Base-by-base conservation (phyloP, 2,888 invertebrate species). In the Eucriotettix oculatus region DNA sequence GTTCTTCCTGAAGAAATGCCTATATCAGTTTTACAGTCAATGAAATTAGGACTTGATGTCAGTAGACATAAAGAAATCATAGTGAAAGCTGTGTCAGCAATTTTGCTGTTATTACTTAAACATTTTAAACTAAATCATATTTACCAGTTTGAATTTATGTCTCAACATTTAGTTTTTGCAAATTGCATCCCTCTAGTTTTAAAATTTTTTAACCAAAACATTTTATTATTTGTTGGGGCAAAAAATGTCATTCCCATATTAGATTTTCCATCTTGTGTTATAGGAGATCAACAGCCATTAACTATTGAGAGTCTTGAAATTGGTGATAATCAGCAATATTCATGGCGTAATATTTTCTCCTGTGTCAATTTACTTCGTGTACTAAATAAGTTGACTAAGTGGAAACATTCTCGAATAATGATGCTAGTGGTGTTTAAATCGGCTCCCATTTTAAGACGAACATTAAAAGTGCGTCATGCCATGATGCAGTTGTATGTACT, bases 341-440 rank as follows among this genome's bases (percentile, higher is more conserved):
- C 96, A 55, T 99, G 98, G 99, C 82, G 98, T 66, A 99, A 99
- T 77, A 86, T 99, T 59, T 99, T 96, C 75, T 93, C 96, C 7
- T 96, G 97, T 71, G 95, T 99, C 62, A 99, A 99, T 78, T 76
- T 99, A 58, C 76, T 99, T 64, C 82, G 99, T 67, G 92, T 99
- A 67, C 80, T 99, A 59, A 99, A 99, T 74, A 99, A 99, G 76
- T 78, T 99, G 61, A 98, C 97, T 53, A 99, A 99, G 75, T 97
- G 98, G 94, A 99, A 99, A 72, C 97, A 98, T 74, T 97, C 98
- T n/a, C 83, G 99, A 65, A 93, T 94, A 63, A 94, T 94, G 93
- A 98, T 99, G 96, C 78, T 99, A 67, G 98, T 99, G 42, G 97
- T 99, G 11, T 99, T 99, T 74, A 99, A 99, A 76, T 98, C 98